Conservation (phyloP, 2,888 invertebrate species). For the Eremobia ochroleuca region DNA sequence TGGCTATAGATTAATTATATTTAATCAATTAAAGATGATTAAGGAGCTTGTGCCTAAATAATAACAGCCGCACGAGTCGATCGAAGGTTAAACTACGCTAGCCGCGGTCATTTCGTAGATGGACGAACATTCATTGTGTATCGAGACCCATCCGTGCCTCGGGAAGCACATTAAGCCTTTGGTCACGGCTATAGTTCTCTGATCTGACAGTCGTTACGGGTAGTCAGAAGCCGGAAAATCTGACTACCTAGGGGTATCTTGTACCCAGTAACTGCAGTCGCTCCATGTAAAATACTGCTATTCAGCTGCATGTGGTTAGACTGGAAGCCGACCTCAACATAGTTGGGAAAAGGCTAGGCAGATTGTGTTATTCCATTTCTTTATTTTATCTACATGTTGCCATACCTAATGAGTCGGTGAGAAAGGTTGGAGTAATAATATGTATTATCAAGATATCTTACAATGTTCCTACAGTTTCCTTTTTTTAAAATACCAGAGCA, state of each 20-base stretch:
- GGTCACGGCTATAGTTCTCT: neutral
- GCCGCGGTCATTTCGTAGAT: too few relatives aligned
- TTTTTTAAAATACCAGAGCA: slow-evolving; percentile 40
- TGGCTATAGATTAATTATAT: neutral
- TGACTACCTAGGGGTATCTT: neutral
- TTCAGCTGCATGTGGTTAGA: neutral
- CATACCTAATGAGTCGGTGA: neutral
- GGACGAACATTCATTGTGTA: too few relatives aligned
- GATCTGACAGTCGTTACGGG: neutral
- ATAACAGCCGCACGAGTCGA: neutral
- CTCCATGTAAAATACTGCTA: neutral
- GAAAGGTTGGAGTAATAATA: slow-evolving; percentile 9
- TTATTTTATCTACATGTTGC: neutral
- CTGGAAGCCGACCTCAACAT: neutral
- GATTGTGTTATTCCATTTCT: neutral
- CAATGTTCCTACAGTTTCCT: slow-evolving; percentile 24
- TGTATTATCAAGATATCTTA: slow-evolving; percentile 16
- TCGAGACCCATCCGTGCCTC: too few relatives aligned
- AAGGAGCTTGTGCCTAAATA: neutral
- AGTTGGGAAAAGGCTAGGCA: neutral
- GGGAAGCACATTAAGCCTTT: too few relatives aligned
- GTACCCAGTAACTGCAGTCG: neutral
- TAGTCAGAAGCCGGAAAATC: neutral
- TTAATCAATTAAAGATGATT: neutral
- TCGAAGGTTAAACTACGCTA: neutral